Evolutionary conservation across 2,113 vertebrate genomes (phyloP).

Genomic region (Cebus imitator): DNA sequence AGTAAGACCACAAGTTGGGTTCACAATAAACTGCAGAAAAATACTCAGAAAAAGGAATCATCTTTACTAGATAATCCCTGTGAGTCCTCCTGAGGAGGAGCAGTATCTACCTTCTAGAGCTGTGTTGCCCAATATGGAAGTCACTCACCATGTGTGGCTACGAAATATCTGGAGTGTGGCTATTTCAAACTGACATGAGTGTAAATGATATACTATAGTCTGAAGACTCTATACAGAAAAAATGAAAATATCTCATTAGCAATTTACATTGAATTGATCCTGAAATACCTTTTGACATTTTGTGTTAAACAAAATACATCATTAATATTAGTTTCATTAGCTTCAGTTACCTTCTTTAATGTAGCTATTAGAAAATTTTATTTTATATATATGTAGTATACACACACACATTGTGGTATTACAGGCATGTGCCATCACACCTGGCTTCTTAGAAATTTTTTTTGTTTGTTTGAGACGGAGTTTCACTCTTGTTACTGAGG

Average conservation of each 20-base stretch:
- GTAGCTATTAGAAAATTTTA: too few relatives aligned
- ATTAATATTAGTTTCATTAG: not conserved
- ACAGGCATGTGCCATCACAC: too few relatives aligned
- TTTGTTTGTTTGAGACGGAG: too few relatives aligned
- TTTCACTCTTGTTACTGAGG: too few relatives aligned
- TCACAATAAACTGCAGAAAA: not conserved
- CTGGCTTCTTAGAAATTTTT: too few relatives aligned
- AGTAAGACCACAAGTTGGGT: too few relatives aligned
- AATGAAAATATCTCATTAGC: not conserved
- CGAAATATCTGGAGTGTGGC: not conserved
- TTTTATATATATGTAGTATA: too few relatives aligned
- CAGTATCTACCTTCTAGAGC: not conserved
- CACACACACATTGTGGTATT: too few relatives aligned
- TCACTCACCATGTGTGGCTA: not conserved
- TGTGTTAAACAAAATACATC: not conserved
- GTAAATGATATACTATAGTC: not conserved
- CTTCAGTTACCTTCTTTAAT: not conserved
- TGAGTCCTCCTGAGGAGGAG: not conserved
- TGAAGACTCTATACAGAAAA: not conserved
- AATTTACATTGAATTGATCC: not conserved
- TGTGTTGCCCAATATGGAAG: not conserved
- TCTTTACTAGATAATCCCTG: not conserved
- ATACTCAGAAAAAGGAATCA: not conserved
- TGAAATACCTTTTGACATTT: not conserved
- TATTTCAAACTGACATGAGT: not conserved